These are phyloP conservation scores for Sylvilagus bachmani DNA, from an alignment of 2,113 vertebrate species.

Conservation along the genomic window DNA sequence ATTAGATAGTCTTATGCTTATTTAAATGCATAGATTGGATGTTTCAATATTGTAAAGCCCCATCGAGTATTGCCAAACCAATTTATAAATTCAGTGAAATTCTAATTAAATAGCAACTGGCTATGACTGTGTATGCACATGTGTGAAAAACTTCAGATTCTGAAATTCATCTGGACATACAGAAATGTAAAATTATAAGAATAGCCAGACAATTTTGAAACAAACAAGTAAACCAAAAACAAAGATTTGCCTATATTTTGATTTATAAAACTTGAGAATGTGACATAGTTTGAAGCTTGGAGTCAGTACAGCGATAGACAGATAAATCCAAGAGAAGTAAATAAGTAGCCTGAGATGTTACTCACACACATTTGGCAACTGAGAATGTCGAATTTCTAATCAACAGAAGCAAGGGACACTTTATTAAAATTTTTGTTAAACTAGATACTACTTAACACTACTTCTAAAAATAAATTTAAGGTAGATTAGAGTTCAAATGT, in stretches of 20 bases:
- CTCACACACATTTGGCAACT: background rate
- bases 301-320: background rate
- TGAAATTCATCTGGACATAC: constrained; percentile 23
- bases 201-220: constrained; percentile 31
- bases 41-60: background rate
- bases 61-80: background rate
- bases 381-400: background rate
- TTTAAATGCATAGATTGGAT: constrained; percentile 3
- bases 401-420: background rate
- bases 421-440: background rate
- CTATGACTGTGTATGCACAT: background rate
- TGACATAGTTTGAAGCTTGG: background rate
- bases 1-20: background rate
- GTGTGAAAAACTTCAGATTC: background rate
- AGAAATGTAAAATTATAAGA: background rate
- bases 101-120: background rate
- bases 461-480: constrained; percentile 43
- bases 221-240: background rate
- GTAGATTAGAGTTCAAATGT: background rate
- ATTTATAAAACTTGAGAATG: background rate
- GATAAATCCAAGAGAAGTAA: background rate
- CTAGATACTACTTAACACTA: background rate
- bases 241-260: background rate
- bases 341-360: background rate
- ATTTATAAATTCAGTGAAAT: constrained; percentile 7